phyloP scores from a whole-genome alignment of 2,113 vertebrate species.

The Apaloderma vittatum region DNA sequence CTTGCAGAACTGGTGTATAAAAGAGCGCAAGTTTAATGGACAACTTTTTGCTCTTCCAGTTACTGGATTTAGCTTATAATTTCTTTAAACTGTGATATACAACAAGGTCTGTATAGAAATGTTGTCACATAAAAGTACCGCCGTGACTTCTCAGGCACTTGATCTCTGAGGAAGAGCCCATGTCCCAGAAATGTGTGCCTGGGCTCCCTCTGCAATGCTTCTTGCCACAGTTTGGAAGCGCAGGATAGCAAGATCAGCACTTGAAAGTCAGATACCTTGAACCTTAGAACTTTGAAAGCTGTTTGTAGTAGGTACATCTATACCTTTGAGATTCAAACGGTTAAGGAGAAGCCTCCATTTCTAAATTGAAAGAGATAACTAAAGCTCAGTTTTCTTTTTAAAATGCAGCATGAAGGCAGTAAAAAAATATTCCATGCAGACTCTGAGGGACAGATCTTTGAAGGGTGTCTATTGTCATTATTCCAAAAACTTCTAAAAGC shows the following conservation, averaged over 20 bases:
- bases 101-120: background rate
- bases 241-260: background rate
- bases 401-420: background rate
- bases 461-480: background rate
- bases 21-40: background rate
- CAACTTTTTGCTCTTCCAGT: background rate
- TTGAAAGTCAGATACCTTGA: background rate
- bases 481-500: slow-evolving; percentile 9
- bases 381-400: background rate
- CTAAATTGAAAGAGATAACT: background rate
- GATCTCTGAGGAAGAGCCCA: background rate
- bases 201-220: background rate
- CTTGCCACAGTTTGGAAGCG: background rate
- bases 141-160: background rate
- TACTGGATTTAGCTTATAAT: background rate
- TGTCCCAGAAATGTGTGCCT: background rate
- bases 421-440: background rate
- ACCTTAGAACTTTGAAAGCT: background rate
- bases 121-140: background rate
- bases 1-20: background rate
- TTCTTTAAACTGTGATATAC: background rate
- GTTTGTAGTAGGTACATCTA: background rate
- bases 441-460: slow-evolving; percentile 17
- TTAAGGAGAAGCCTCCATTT: background rate
- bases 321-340: background rate